phyloP scores from a whole-genome alignment of 2,113 vertebrate species.

The Tetrax tetrax region DNA sequence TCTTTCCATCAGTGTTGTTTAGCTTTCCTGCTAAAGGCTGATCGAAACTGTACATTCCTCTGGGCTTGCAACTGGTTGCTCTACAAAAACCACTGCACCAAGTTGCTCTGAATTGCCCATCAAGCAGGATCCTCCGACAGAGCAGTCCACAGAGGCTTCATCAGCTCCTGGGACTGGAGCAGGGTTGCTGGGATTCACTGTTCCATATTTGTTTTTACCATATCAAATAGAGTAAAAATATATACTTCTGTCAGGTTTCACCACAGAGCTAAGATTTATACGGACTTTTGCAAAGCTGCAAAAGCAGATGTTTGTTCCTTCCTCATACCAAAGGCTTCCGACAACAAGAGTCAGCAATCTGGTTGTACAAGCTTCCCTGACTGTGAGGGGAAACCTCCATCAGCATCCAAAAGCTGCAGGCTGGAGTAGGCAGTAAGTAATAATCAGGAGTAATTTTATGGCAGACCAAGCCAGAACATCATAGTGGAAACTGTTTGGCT shows the following conservation, averaged over 20 bases:
- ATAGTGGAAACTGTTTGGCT: neutral
- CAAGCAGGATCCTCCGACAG: neutral
- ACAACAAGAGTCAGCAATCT: neutral
- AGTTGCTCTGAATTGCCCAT: fast-evolving
- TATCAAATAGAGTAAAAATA: neutral
- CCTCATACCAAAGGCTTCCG: neutral
- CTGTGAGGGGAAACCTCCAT: neutral
- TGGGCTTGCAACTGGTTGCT: neutral
- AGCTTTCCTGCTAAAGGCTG: neutral
- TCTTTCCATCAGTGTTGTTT: neutral
- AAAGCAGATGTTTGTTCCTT: neutral
- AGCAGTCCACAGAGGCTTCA: neutral
- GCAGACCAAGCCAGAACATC: neutral
- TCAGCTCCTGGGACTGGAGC: neutral
- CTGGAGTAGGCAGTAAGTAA: neutral
- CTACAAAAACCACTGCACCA: neutral
- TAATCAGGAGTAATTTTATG: neutral
- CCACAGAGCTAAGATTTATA: neutral
- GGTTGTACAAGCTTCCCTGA: neutral
- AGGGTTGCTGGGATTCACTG: neutral
- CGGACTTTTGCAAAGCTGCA: neutral
- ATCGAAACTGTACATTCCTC: neutral
- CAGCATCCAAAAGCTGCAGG: neutral
- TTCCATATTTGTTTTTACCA: neutral
- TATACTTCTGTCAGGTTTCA: neutral